Evolutionary conservation across 2,797 vertebrate genomes (phyloP), one percentile per base, ranked within the genome.

Genomic region (Melanotaenia maccullochi): DNA sequence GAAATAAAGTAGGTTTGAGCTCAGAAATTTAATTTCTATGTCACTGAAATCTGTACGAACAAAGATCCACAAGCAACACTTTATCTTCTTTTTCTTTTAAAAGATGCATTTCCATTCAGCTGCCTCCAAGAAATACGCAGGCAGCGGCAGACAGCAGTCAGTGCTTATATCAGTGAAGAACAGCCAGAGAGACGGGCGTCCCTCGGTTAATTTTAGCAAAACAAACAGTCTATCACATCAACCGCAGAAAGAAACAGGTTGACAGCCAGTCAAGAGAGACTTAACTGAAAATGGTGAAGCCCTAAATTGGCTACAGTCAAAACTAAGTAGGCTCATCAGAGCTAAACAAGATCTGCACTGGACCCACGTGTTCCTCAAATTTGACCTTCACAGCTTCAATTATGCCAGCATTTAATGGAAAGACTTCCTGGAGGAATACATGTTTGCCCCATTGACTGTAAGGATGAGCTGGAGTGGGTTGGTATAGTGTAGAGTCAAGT

Each of bases 361-460:
- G 56, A 82, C 70, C 73, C 75, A 57, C 33, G 13, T 69, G 65
- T 64, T 67, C 76, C 62, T 79, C 44, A 69, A 66, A 71, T 81
- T 66, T 74, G 68, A 83, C 58, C 51, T 32, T 25, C 71, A 25
- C 54, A 54, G 60, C 3, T 9, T 59, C 55, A n/a, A 51, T 22
- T 65, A 63, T 59, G 56, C 60, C 75, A 74, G 65, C 14, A 0
- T 61, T 68, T 32, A 65, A 61, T 32, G 44, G 40, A 63, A 22
- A 28, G 20, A 22, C 32, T 13, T 38, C 4, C 52, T 62, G 38
- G 35, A 58, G 40, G 14, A 33, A 56, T 24, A 25, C 12, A 22
- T 52, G n/a, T 11, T 52, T 6, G 3, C 20, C 22, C 20, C 3
- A 13, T 8, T 22, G 20, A 49, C 47, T n/a, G 9, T 40, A 14